Evolutionary conservation across 2,113 vertebrate species (phyloP).

Genomic region (Anguilla japonica): DNA sequence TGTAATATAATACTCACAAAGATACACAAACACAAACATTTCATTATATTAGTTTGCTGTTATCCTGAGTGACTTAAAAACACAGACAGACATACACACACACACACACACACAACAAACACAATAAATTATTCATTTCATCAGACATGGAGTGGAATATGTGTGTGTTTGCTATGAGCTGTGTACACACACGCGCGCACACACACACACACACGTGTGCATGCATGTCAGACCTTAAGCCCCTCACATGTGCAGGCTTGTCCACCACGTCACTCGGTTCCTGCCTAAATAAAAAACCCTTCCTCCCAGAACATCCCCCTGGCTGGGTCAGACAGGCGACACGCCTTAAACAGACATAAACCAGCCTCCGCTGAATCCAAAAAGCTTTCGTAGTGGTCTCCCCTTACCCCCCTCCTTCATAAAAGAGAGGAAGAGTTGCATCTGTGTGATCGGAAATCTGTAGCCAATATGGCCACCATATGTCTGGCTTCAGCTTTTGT

Average conservation of each 20-base stretch:
- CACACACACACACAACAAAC: neutral
- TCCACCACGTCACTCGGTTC: conserved; percentile 51
- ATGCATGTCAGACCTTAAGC: conserved; percentile 34
- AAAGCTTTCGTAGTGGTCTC: conserved; percentile 45
- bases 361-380: conserved; percentile 64
- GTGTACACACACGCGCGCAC: neutral
- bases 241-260: conserved; percentile 55
- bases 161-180: conserved; percentile 12
- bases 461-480: conserved; percentile 68
- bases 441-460: conserved; percentile 52
- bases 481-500: conserved; percentile 50
- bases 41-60: too few relatives aligned
- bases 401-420: neutral
- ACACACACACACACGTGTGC: neutral
- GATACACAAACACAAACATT: neutral
- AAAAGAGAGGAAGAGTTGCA: conserved; percentile 31
- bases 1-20: neutral
- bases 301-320: conserved; percentile 46
- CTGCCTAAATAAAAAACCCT: conserved; percentile 26
- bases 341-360: conserved; percentile 62
- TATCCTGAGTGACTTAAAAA: neutral
- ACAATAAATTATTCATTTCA: neutral
- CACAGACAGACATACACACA: too few relatives aligned
- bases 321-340: conserved; percentile 51
- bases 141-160: conserved; percentile 29